Evolutionary conservation across 2,888 invertebrate genomes (phyloP).

Genomic region (Julus scandinavius): DNA sequence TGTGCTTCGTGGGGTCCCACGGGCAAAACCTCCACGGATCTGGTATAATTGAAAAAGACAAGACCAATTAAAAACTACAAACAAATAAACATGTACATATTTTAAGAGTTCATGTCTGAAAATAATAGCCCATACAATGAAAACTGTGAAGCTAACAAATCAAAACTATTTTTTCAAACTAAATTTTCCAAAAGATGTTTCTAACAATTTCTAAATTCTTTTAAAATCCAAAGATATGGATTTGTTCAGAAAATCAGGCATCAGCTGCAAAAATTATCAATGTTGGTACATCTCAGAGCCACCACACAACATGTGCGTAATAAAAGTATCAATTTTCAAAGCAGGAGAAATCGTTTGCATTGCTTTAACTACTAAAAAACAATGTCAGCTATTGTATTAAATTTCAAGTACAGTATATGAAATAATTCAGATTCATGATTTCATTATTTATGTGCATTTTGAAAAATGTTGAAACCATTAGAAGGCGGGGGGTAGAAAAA

Average conservation of each 20-base stretch:
- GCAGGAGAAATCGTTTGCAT: background rate
- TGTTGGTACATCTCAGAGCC: background rate
- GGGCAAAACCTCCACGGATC: slow-evolving; percentile 62
- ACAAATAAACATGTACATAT: background rate
- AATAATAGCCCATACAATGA: too few relatives aligned
- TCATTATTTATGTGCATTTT: background rate
- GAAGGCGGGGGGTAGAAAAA: background rate
- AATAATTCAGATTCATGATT: background rate
- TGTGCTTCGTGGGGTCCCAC: slow-evolving; percentile 61
- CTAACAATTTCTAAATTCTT: too few relatives aligned
- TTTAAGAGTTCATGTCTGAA: too few relatives aligned
- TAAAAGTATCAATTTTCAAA: too few relatives aligned
- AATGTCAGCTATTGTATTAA: background rate
- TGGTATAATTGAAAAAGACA: slow-evolving; percentile 51
- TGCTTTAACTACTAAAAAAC: background rate
- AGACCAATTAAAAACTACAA: background rate
- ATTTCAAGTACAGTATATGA: background rate
- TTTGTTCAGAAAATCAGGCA: too few relatives aligned
- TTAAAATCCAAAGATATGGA: too few relatives aligned
- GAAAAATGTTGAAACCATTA: slow-evolving; percentile 7
- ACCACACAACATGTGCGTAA: too few relatives aligned
- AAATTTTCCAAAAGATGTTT: too few relatives aligned
- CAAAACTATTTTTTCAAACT: too few relatives aligned
- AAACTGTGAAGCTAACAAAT: too few relatives aligned
- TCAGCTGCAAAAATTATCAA: background rate